Percentiles rank a stretch among this genome's conserved stretches.
Evolutionary conservation across 2,797 vertebrate species (phyloP).

Genomic region (Danio tinwini): DNA sequence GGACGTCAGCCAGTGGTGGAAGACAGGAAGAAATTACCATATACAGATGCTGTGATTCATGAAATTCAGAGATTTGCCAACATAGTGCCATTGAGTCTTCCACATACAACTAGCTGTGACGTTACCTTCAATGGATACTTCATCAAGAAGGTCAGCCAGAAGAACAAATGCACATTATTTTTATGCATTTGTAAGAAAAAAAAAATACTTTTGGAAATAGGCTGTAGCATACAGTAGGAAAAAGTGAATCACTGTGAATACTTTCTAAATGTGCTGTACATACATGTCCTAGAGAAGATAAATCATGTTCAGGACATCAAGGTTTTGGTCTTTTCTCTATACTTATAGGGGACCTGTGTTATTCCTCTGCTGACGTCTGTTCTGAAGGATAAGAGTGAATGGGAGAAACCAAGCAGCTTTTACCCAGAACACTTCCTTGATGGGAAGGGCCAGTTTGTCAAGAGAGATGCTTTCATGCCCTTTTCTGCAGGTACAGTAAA

Average conservation of each 20-base stretch:
- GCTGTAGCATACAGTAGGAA: no score
- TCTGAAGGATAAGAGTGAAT: conserved; percentile 69
- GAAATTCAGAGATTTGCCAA: conserved; percentile 67
- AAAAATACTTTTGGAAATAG: no score
- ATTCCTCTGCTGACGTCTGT: conserved; percentile 71
- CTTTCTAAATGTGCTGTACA: no score
- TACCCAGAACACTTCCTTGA: conserved; percentile 74
- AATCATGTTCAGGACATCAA: not conserved
- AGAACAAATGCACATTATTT: not conserved
- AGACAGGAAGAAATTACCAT: conserved; percentile 69
- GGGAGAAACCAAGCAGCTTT: conserved; percentile 72
- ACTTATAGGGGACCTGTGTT: conserved; percentile 67
- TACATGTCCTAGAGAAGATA: not conserved
- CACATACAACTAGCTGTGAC: conserved; percentile 39
- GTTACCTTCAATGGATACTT: conserved; percentile 61
- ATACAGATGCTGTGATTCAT: conserved; percentile 70
- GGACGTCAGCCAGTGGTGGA: conserved; percentile 58
- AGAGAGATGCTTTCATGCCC: conserved; percentile 71
- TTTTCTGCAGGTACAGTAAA: conserved; percentile 73
- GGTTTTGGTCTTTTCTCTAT: not conserved
- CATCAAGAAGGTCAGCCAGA: conserved; percentile 65
- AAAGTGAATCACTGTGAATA: no score
- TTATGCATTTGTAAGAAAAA: no score
- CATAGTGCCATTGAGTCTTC: conserved; percentile 49
- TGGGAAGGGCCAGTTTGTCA: conserved; percentile 65